Base-by-base conservation (phyloP, 2,888 invertebrate species). In the Chymomyza fuscimana region DNA sequence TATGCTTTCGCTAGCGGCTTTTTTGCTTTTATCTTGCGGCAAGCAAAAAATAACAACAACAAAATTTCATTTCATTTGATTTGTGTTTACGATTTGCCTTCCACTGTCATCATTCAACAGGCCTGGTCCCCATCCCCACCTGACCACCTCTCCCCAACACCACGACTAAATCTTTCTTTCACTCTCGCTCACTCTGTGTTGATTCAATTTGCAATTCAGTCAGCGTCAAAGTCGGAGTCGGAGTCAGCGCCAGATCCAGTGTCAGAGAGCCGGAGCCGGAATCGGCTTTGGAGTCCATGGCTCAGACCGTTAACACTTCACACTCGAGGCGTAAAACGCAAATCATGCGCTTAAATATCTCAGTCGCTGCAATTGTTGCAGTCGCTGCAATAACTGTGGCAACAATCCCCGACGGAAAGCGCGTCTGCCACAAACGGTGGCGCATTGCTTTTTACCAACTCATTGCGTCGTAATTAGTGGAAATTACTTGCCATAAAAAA, bases 381-480 rank as follows among this genome's bases (percentile, higher is more conserved):
- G 54, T 60, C 50, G 50, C 58, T 51, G 46, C 62, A 15, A 54
- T 63, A 69, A 65, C 52, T 52, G 59, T 51, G 32, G 25, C 60
- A 59, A 54, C 64, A 64, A 60, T 62, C 65, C 2, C 12, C 40
- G 12, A 46, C 40, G 40, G 40, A 46, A 46, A 46, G 40, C 32
- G 61, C 40, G n/a, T 61, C 19, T 61, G 60, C 62, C 63, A 56
- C 70, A 73, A 69, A 22, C 52, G 40, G 66, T 60, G 64, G 65
- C 59, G 70, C 69, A 70, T 73, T 71, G 76, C 79, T 82, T 87
- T 87, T 87, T 74, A 81, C 66, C 80, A 79, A 82, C 85, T 87
- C 86, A 88, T 85, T 86, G 88, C 76, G 73, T 77, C 77, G 87
- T 86, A 87, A 87, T 87, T 87, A 87, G 87, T 87, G 78, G 82